Evolutionary conservation across 2,113 vertebrate genomes (phyloP).

Genomic region (Emydura subglobosa): DNA sequence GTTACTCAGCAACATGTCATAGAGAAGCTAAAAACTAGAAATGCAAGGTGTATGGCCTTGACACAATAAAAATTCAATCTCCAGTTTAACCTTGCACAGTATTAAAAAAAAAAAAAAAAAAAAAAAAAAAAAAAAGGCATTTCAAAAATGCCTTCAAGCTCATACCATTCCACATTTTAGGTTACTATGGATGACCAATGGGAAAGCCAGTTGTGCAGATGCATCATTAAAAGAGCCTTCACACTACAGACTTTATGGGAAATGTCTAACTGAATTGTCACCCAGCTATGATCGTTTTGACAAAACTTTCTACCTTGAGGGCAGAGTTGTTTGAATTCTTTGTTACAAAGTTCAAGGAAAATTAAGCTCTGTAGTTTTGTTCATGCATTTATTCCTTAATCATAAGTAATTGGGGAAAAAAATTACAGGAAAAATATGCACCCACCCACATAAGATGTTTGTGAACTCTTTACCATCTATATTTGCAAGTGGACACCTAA

Average conservation of each 20-base stretch:
- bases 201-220: neutral
- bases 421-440: neutral
- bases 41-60: neutral
- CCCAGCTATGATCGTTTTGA: neutral
- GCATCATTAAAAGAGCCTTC: neutral
- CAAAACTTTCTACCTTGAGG: neutral
- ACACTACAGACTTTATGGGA: neutral
- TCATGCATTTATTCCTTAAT: neutral
- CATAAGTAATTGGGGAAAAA: neutral
- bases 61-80: neutral
- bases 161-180: neutral
- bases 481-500: neutral
- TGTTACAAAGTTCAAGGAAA: neutral
- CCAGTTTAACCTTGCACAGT: neutral
- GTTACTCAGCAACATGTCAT: neutral
- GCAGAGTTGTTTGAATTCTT: neutral
- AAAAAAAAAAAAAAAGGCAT: too few relatives aligned
- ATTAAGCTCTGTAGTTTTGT: neutral
- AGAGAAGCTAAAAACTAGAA: neutral
- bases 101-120: neutral
- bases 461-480: rapidly evolving
- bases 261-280: neutral
- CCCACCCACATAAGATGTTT: neutral
- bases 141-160: neutral
- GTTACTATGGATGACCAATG: neutral